phyloP scores from a whole-genome alignment of 1,140 invertebrate genomes.

The Drosophila orosa region DNA sequence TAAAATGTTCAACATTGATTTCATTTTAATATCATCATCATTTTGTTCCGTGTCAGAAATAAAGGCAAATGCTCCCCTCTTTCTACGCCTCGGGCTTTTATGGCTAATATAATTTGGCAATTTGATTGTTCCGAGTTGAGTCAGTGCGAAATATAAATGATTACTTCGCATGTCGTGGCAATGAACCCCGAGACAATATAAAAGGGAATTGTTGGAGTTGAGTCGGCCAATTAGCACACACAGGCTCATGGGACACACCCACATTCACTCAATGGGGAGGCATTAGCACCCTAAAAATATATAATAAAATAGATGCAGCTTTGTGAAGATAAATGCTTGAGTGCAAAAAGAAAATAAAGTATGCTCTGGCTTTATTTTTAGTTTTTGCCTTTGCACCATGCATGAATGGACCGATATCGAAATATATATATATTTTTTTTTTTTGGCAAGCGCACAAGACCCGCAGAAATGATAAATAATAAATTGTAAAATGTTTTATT shows the following conservation, averaged over 20 bases:
- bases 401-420: conserved; percentile 39
- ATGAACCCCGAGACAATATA: conserved; percentile 57
- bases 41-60: conserved; percentile 8
- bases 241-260: conserved; percentile 1
- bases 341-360: conserved; percentile 1
- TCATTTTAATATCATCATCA: neutral
- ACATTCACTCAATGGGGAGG: neutral
- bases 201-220: conserved; percentile 16
- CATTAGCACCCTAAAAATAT: conserved; percentile 17
- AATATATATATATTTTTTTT: conserved; percentile 37
- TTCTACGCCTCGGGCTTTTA: conserved; percentile 23
- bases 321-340: conserved; percentile 10
- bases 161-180: conserved; percentile 75
- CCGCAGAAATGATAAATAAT: conserved; percentile 65
- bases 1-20: neutral
- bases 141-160: conserved; percentile 61
- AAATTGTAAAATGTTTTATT: conserved; percentile 61
- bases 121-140: conserved; percentile 43
- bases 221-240: conserved; percentile 56
- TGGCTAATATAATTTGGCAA: conserved; percentile 66
- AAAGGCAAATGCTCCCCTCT: conserved; percentile 17
- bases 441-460: conserved; percentile 34
- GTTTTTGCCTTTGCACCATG: neutral
- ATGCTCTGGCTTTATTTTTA: conserved; percentile 4
- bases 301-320: conserved; percentile 8